Evolutionary conservation across 1,140 invertebrate genomes (phyloP).

Genomic region (Drepana arcuata): DNA sequence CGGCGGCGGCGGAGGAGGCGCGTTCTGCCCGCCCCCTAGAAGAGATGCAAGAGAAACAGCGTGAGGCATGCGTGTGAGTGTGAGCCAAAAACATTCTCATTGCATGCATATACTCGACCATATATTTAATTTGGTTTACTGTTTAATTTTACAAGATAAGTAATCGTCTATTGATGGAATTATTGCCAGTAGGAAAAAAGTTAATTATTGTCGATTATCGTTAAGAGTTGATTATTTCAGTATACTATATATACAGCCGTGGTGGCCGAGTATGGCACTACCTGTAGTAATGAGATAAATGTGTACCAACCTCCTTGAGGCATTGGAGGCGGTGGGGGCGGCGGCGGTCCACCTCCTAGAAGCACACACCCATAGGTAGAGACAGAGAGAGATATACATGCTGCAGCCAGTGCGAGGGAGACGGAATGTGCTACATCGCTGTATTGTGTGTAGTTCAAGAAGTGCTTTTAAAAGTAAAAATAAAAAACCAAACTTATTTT

Average conservation of each 20-base stretch:
- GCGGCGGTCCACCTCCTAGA: slow-evolving; percentile 26
- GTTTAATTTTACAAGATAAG: too few species aligned
- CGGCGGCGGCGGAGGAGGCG: slow-evolving; percentile 32
- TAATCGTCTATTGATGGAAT: too few species aligned
- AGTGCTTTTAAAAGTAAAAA: slow-evolving; percentile 3
- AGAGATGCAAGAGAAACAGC: neutral
- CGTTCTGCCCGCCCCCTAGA: slow-evolving; percentile 24
- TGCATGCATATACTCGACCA: too few species aligned
- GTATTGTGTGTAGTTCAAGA: neutral
- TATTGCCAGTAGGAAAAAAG: too few species aligned
- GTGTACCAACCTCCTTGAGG: slow-evolving; percentile 27
- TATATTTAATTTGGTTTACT: too few species aligned
- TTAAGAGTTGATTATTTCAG: too few species aligned
- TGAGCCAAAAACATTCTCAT: too few species aligned
- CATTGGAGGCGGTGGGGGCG: slow-evolving; percentile 40
- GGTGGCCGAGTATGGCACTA: too few species aligned
- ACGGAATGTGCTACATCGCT: slow-evolving; percentile 5
- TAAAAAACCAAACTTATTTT: too few species aligned
- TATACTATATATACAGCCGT: too few species aligned
- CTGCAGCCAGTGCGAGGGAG: slow-evolving; percentile 18
- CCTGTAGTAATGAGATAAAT: neutral
- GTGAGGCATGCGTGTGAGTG: slow-evolving; percentile 1
- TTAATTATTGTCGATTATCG: too few species aligned
- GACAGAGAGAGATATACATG: slow-evolving; percentile 17
- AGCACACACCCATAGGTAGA: slow-evolving; percentile 16